A percentile compares a stretch with the other conserved stretches of the same genome.
phyloP scores from a whole-genome alignment of 2,888 invertebrate species.

The Trissonchulus latispiculum region DNA sequence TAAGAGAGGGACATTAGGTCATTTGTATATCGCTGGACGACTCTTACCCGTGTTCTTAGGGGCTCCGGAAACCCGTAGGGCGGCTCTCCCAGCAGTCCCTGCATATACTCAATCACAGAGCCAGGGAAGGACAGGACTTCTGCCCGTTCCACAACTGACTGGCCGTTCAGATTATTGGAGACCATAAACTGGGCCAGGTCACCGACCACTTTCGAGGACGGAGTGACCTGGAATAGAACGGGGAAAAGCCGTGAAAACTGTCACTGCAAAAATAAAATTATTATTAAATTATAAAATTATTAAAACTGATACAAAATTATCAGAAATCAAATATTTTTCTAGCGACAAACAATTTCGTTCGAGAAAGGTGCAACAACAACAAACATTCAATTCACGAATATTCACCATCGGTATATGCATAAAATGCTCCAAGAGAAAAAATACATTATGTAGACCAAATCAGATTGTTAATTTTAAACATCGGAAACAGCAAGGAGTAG shows the following conservation, averaged over 20 bases:
- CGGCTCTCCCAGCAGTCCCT: constrained; percentile 84
- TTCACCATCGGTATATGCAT: no score
- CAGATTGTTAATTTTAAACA: no score
- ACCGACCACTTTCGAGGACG: constrained; percentile 96
- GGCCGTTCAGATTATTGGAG: constrained; percentile 78
- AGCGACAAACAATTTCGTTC: not conserved
- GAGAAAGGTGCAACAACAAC: no score
- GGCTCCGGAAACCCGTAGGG: constrained; percentile 97
- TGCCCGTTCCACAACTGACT: constrained; percentile 71
- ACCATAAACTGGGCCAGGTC: constrained; percentile 99
- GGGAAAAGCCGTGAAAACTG: not conserved
- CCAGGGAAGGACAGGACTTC: constrained; percentile 95
- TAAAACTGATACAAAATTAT: constrained; percentile 14
- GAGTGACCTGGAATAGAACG: constrained; percentile 59
- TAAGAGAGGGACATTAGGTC: no score
- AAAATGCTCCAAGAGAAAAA: no score
- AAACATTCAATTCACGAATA: no score
- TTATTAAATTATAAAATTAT: no score
- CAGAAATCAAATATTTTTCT: not conserved
- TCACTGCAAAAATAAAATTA: no score
- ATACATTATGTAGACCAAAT: no score
- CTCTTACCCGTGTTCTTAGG: constrained; percentile 62
- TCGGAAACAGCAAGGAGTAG: no score
- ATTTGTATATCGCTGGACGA: no score
- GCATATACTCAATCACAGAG: constrained; percentile 91